phyloP scores from a whole-genome alignment of 2,113 vertebrate genomes.

The Sander lucioperca region DNA sequence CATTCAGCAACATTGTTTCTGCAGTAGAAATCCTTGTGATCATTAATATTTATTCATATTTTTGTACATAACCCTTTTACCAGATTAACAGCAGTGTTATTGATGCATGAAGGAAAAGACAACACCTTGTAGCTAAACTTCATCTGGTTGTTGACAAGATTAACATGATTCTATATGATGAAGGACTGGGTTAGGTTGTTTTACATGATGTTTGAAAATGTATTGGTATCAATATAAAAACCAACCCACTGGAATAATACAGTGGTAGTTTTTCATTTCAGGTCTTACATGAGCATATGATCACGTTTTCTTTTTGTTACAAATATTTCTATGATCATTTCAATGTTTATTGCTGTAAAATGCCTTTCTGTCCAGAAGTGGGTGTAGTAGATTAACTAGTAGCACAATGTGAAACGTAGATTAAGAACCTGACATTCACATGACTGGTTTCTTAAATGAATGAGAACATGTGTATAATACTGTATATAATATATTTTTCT shows the following conservation, averaged over 20 bases:
- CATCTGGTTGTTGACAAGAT: conserved; percentile 10
- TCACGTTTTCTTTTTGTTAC: background rate
- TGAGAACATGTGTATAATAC: background rate
- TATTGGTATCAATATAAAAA: conserved; percentile 73
- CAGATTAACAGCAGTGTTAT: background rate
- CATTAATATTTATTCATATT: background rate
- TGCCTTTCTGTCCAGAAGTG: too few relatives aligned
- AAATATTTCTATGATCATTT: background rate
- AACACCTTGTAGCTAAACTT: background rate
- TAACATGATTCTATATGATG: conserved; percentile 68
- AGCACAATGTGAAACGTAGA: background rate
- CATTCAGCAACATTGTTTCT: background rate
- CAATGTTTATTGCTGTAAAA: background rate
- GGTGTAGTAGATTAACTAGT: background rate
- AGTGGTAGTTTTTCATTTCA: conserved; percentile 50
- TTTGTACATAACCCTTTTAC: background rate
- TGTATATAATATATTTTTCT: background rate
- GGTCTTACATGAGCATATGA: background rate
- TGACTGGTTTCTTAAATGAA: background rate
- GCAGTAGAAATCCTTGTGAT: background rate
- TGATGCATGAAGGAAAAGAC: background rate
- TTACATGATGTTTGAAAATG: conserved; percentile 74
- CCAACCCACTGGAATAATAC: conserved; percentile 79
- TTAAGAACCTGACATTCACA: background rate
- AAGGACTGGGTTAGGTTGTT: conserved; percentile 50